Percentiles rank a stretch among this genome's conserved stretches.
phyloP scores from a whole-genome alignment of 2,888 invertebrate species.

The Epirrhoe tristata region DNA sequence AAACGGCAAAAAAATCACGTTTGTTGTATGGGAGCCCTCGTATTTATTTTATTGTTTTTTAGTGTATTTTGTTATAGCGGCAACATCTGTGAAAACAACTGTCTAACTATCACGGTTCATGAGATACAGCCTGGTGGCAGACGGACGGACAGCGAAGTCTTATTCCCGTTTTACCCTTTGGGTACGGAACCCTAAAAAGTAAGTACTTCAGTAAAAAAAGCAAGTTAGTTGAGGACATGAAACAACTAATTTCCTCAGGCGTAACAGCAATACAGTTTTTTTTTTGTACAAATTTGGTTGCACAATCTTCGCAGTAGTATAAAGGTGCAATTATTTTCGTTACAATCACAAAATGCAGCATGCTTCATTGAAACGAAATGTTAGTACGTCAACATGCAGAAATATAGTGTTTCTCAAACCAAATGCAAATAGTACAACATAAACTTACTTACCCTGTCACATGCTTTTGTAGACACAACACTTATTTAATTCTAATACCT shows the following conservation, averaged over 20 bases:
- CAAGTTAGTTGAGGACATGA: not conserved
- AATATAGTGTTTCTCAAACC: constrained; percentile 23
- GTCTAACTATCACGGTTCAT: no score
- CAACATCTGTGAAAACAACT: no score
- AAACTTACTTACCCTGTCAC: constrained; percentile 65
- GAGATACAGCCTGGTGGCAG: no score
- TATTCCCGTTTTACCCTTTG: no score
- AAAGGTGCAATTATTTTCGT: constrained; percentile 1
- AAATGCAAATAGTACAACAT: constrained; percentile 57
- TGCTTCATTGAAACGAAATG: constrained; percentile 20
- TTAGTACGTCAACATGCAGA: constrained; percentile 28
- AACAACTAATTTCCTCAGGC: constrained; percentile 6
- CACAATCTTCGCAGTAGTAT: not conserved
- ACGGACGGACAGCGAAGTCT: no score
- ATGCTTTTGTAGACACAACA: constrained; percentile 52
- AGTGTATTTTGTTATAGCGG: no score
- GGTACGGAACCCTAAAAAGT: no score
- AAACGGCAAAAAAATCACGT: no score
- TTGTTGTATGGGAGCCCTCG: no score
- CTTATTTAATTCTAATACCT: constrained; percentile 7
- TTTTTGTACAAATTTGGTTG: not conserved
- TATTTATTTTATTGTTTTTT: no score
- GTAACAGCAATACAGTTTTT: not conserved
- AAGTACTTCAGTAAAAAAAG: no score
- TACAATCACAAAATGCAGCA: constrained; percentile 28